Percentiles rank a stretch among this genome's conserved stretches.
Evolutionary conservation across 2,888 invertebrate genomes (phyloP).

Genomic region (Cheilosia vulpina): DNA sequence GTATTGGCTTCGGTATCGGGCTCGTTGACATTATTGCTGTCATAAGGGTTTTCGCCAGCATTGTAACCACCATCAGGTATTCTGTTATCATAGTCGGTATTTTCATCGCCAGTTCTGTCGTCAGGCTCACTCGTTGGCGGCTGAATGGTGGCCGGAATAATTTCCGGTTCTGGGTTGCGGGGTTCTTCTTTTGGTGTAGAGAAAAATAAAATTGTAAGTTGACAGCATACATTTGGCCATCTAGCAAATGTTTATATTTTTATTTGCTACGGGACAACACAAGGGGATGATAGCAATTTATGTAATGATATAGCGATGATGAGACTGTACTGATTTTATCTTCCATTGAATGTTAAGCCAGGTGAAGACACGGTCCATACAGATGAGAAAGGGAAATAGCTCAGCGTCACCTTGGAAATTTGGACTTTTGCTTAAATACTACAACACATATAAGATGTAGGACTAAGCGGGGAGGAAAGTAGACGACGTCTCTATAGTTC

Average conservation of each 20-base stretch:
- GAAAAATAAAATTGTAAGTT: conserved; percentile 34
- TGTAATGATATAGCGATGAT: conserved; percentile 28
- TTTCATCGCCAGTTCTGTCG: not conserved
- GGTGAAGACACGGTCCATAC: conserved; percentile 14
- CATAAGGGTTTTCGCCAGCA: conserved; percentile 62
- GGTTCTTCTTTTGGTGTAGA: conserved; percentile 14
- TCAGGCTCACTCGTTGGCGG: not conserved
- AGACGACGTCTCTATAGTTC: not conserved
- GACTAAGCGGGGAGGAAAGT: conserved; percentile 2
- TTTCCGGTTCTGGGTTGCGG: conserved; percentile 3
- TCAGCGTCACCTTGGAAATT: conserved; percentile 15
- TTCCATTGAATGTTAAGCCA: conserved; percentile 12
- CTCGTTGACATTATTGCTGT: conserved; percentile 76
- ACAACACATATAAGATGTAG: conserved; percentile 29
- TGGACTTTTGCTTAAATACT: conserved; percentile 10
- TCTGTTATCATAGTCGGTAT: not conserved
- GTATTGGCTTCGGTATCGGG: conserved; percentile 63
- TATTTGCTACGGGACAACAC: conserved; percentile 48
- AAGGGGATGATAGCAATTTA: conserved; percentile 5
- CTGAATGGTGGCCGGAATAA: not conserved
- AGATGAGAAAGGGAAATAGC: conserved; percentile 11
- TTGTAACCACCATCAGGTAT: not conserved
- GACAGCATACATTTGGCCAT: not conserved
- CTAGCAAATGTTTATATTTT: not conserved
- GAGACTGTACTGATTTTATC: not conserved